Evolutionary conservation across 2,888 invertebrate species (phyloP).

Genomic region (Zhengitettix transpicula): DNA sequence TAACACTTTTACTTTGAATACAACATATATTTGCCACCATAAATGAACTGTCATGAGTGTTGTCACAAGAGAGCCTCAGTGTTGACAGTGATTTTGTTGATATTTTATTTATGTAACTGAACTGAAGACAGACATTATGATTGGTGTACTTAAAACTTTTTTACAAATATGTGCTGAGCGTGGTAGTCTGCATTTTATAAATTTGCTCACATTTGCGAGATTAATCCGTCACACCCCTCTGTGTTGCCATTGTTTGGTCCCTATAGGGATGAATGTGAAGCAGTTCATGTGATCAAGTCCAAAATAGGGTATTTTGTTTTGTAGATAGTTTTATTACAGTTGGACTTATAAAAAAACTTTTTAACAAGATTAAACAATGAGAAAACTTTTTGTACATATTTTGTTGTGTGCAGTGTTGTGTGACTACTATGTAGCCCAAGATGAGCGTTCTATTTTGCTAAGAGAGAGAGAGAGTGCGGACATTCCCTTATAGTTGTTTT

Average conservation of each 20-base stretch:
- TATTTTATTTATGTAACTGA: too few species aligned
- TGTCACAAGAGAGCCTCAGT: too few species aligned
- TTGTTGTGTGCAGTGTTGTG: slow-evolving; percentile 10
- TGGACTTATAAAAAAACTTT: background rate
- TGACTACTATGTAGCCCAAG: slow-evolving; percentile 13
- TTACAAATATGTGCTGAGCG: too few species aligned
- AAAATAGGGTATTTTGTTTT: slow-evolving; percentile 1
- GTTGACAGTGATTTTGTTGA: too few species aligned
- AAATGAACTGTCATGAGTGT: too few species aligned
- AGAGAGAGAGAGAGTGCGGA: slow-evolving; percentile 9
- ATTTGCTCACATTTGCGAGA: too few species aligned
- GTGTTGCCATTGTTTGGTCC: background rate
- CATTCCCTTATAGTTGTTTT: slow-evolving; percentile 8
- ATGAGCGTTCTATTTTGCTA: slow-evolving; percentile 12
- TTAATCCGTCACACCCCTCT: too few species aligned
- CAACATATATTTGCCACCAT: too few species aligned
- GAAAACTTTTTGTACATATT: slow-evolving; percentile 7
- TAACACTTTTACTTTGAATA: too few species aligned
- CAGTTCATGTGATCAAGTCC: slow-evolving; percentile 6
- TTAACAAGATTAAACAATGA: background rate
- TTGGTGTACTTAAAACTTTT: too few species aligned
- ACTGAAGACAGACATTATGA: too few species aligned
- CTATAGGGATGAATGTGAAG: slow-evolving; percentile 3
- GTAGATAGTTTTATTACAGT: slow-evolving; percentile 2
- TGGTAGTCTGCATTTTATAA: too few species aligned